phyloP scores from a whole-genome alignment of 2,113 vertebrate genomes.

The Cinclus cinclus region DNA sequence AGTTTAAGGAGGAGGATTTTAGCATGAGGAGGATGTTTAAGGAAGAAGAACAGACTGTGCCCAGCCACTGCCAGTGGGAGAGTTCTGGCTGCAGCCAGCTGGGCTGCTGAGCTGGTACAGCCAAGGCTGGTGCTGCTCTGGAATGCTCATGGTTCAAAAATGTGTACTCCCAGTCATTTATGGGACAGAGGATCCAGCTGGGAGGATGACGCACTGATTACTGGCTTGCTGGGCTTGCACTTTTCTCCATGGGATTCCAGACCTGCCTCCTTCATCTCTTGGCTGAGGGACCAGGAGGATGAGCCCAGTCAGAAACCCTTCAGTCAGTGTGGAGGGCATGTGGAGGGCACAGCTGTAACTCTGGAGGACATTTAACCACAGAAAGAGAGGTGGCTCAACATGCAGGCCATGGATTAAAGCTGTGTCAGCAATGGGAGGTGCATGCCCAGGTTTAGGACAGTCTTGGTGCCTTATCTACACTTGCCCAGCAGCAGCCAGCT shows the following conservation, averaged over 20 bases:
- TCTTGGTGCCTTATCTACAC: neutral
- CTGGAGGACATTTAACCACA: neutral
- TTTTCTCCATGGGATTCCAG: neutral
- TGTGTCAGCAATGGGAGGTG: neutral
- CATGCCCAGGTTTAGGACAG: neutral
- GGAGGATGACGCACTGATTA: neutral
- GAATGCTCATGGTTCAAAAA: fast-evolving
- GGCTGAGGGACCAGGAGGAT: neutral
- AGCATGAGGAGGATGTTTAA: fast-evolving
- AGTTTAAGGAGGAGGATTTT: neutral
- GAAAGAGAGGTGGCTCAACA: neutral
- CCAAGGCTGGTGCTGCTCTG: fast-evolving
- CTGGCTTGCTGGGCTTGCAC: neutral
- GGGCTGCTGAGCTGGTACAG: neutral
- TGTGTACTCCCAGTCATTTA: neutral
- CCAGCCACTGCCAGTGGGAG: fast-evolving
- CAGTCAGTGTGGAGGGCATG: neutral
- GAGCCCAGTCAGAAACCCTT: neutral
- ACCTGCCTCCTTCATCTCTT: neutral
- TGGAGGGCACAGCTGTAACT: neutral
- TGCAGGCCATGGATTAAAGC: neutral
- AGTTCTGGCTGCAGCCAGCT: neutral
- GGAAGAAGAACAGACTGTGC: neutral
- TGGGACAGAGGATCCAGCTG: neutral
- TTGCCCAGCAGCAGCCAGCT: neutral